Percentiles rank a stretch among this genome's conserved stretches.
phyloP scores from a whole-genome alignment of 2,113 vertebrate species.

The Hucho hucho region DNA sequence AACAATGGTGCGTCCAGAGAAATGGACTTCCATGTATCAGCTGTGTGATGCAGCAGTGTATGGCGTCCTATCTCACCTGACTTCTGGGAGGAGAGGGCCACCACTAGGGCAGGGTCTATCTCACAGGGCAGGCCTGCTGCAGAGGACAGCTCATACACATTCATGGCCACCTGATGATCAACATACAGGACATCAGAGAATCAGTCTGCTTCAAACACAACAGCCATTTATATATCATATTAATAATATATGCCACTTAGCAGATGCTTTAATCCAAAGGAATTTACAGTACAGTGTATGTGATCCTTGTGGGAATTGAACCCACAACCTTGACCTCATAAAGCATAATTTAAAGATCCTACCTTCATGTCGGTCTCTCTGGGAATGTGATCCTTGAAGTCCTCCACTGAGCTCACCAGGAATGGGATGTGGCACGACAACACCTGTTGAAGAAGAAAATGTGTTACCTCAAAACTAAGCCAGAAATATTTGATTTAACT shows the following conservation, averaged over 20 bases:
- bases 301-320: neutral
- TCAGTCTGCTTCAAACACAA: neutral
- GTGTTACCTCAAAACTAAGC: neutral
- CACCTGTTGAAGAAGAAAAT: conserved; percentile 73
- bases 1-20: neutral
- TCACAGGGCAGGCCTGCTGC: conserved; percentile 96
- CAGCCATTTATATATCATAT: no score
- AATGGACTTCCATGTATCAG: no score
- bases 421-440: conserved; percentile 98
- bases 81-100: conserved; percentile 95
- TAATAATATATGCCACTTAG: no score
- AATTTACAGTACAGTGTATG: no score
- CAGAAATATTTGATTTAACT: neutral
- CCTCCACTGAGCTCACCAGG: conserved; percentile 97
- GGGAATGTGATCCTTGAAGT: conserved; percentile 99
- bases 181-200: neutral
- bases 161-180: conserved; percentile 94
- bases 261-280: no score
- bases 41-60: neutral
- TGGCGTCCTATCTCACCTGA: conserved; percentile 80
- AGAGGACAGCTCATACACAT: conserved; percentile 96
- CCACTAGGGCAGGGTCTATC: conserved; percentile 95
- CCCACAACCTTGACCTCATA: neutral
- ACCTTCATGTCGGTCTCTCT: conserved; percentile 99
- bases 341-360: neutral